Evolutionary conservation across 2,113 vertebrate genomes (phyloP), one percentile per base, ranked within the genome.

Genomic region (Pseudolaguvia tuberculata): DNA sequence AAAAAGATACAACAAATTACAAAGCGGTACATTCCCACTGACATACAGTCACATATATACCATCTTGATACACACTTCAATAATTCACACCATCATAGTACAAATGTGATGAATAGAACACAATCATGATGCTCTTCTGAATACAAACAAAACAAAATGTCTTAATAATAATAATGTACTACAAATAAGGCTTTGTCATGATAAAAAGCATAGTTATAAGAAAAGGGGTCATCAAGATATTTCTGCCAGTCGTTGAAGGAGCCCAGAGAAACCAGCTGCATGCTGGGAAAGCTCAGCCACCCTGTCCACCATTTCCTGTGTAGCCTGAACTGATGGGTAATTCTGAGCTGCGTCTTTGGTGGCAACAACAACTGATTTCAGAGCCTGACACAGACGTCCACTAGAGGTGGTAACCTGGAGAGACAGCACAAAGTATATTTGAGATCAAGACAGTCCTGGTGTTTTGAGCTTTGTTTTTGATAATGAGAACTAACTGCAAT

Each of bases 291-390:
- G 90, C 79, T 94, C 92, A 0, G 90, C 89, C 20, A 96, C 94
- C 0, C 92, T 85, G 69, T 92, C 90, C 3, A 90, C 87, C 93
- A 95, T 94, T 83, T 94, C 93, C 81, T 91, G 93, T 2, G 90
- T 87, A 0, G 92, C 93, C 0, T 92, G 84, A 15, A 89, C 83
- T 0, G 94, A 94, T 0, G 94, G 94, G 86, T 96, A 96, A 82
- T 91, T 92, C 68, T 95, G 88, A 25, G 93, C 94, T 0, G 94
- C 94, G 0, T 91, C 92, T 82, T 96, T 96, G 67, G 94, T 93
- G 3, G 94, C 92, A 58, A 94, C 91, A 1, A 95, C 94, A 0
- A 95, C 92, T 17, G 91, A 85, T 79, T 92, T 92, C 59, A 96
- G 79, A 58, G 93, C 91, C 77, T 94, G 94, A 85, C 93, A 94